Evolutionary conservation across 1,140 invertebrate genomes (phyloP).

Genomic region (Dendroctonus ponderosae): DNA sequence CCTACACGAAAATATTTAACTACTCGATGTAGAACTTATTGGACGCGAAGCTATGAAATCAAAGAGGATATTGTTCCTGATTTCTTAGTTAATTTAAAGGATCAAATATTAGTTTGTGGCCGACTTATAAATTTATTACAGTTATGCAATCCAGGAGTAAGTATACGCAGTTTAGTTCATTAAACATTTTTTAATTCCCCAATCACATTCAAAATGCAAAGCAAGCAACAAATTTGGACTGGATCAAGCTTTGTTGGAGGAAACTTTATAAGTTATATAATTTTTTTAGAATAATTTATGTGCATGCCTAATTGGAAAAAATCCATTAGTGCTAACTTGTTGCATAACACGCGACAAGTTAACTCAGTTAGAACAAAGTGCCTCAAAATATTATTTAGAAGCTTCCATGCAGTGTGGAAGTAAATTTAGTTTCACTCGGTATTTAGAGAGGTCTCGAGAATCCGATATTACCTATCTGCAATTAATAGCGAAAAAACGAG

Average conservation of each 20-base stretch:
- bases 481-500: conserved; percentile 42
- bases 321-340: conserved; percentile 40
- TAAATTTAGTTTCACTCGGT: conserved; percentile 38
- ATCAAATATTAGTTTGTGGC: conserved; percentile 46
- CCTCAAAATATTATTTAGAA: conserved; percentile 43
- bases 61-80: conserved; percentile 45
- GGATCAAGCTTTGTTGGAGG: neutral
- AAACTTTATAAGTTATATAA: neutral
- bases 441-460: conserved; percentile 29
- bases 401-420: conserved; percentile 41
- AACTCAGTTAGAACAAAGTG: conserved; percentile 37
- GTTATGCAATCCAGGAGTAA: conserved; percentile 43
- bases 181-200: neutral
- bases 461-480: conserved; percentile 34
- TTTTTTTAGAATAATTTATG: conserved; percentile 42
- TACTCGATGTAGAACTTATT: conserved; percentile 45
- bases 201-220: neutral
- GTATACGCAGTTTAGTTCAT: conserved; percentile 3
- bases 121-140: conserved; percentile 49
- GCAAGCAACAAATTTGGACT: neutral
- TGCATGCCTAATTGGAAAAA: conserved; percentile 41
- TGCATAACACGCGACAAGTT: conserved; percentile 45
- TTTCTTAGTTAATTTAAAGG: conserved; percentile 45
- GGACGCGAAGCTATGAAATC: conserved; percentile 45
- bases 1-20: conserved; percentile 40